Evolutionary conservation across 2,113 vertebrate species (phyloP), one percentile per base, ranked within the genome.

Genomic region (Atherinomorus stipes): DNA sequence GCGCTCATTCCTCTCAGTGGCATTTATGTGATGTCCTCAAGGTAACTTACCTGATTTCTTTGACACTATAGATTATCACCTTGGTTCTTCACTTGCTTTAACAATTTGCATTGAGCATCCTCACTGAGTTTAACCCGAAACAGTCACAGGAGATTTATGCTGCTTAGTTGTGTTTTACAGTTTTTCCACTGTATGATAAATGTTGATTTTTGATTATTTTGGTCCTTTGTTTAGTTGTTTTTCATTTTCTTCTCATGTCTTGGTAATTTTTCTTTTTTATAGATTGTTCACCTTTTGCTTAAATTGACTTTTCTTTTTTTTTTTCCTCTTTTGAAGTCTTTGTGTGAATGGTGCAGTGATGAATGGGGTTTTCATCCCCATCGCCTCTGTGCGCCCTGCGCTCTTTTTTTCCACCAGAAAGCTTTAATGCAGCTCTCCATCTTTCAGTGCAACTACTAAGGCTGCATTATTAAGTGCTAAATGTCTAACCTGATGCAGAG

Each of bases 1-100:
- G 93, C 95, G 95, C 95, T 95, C 93, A 96, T 93, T 97, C 96
- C 96, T 96, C 95, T 94, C 97, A 96, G 94, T 95, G 96, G 96
- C 96, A 96, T 94, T 96, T 96, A 94, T 97, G 97, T 96, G 96
- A 99, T 96, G 95, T 96, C 96, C 96, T 96, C 93, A 98, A 99
- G 98, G 98, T 99, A 98, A 98, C 90, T 93, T 92, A 88, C 77
- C 80, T 86, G 68, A 74, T 92, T 90, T 90, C 71, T 91, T 89
- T 87, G 60, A 93, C 92, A 94, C 78, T 88, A 91, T 95, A 89
- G 86, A 94, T 94, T 92, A 93, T 93, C 95, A 90, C 85, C 80
- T 94, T 93, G 85, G 80, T 87, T 90, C 90, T 93, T 89, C 88
- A 81, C 60, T 85, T 78, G 76, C 71, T 81, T 70, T 31, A 9